These are phyloP conservation scores for Melikaiella ostensackeni DNA, from an alignment of 2,888 invertebrate genomes.

Conservation along the genomic window DNA sequence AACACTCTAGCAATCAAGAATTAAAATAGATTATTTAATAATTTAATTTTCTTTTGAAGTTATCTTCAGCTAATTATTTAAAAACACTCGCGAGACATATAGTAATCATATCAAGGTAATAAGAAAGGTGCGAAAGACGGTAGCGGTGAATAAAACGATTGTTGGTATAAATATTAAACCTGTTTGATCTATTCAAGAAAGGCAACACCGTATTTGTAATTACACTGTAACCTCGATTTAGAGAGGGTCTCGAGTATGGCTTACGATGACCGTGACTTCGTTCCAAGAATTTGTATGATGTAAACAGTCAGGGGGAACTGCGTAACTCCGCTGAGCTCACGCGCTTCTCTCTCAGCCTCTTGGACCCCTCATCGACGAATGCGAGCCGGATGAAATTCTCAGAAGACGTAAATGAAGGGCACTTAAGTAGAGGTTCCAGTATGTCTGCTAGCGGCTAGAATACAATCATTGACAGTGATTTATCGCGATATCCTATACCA, in stretches of 20 bases:
- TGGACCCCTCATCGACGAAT: too few species aligned
- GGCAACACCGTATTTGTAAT: constrained; percentile 6
- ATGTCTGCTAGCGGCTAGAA: background rate
- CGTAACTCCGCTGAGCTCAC: too few species aligned
- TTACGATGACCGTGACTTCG: too few species aligned
- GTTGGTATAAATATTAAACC: constrained; percentile 7
- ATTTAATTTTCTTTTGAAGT: background rate
- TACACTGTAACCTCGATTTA: too few species aligned
- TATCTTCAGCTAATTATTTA: background rate
- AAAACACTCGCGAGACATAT: background rate
- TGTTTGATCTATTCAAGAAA: constrained; percentile 18
- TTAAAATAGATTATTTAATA: background rate
- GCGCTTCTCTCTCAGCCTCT: too few species aligned
- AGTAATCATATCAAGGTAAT: background rate
- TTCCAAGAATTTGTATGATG: too few species aligned
- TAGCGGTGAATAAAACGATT: background rate
- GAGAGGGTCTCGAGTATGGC: too few species aligned
- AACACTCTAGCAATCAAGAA: background rate
- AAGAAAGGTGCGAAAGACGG: background rate
- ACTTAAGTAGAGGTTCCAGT: too few species aligned
- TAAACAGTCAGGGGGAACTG: too few species aligned
- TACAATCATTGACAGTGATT: background rate
- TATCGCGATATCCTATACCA: too few species aligned
- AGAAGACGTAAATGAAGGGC: too few species aligned
- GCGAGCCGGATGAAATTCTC: too few species aligned